Conservation (phyloP, 2,113 vertebrate genomes). For the Lontra canadensis region DNA sequence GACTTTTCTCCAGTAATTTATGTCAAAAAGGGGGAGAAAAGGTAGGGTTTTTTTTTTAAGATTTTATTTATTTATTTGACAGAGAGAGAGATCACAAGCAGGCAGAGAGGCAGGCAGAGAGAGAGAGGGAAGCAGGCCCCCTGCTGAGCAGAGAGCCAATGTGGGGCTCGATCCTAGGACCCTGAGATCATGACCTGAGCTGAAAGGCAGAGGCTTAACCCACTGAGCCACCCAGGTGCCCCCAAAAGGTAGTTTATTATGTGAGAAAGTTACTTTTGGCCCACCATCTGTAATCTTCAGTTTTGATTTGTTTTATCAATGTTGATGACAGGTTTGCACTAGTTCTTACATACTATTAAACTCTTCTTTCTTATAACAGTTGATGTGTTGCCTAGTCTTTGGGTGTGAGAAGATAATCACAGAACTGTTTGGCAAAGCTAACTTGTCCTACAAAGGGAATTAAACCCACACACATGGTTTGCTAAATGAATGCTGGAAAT, state of each 20-base stretch:
- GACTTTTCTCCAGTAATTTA: not conserved
- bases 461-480: not conserved
- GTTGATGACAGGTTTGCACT: not conserved
- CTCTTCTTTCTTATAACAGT: not conserved
- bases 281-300: not conserved
- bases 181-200: too few species aligned
- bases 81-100: too few species aligned
- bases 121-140: too few species aligned
- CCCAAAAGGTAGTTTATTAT: not conserved
- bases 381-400: not conserved
- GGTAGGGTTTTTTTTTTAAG: not conserved
- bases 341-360: not conserved
- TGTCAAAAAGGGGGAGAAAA: not conserved
- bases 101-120: too few species aligned
- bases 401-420: not conserved
- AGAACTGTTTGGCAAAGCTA: not conserved
- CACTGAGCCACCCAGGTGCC: too few species aligned
- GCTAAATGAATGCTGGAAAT: not conserved
- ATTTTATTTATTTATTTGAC: too few species aligned
- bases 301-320: not conserved
- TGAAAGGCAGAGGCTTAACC: too few species aligned
- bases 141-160: too few species aligned
- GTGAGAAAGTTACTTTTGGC: not conserved
- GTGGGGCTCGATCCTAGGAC: too few species aligned
- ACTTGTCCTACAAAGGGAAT: not conserved